These are phyloP conservation scores for Charina bottae DNA, from an alignment of 2,113 vertebrate genomes.

Conservation along the genomic window DNA sequence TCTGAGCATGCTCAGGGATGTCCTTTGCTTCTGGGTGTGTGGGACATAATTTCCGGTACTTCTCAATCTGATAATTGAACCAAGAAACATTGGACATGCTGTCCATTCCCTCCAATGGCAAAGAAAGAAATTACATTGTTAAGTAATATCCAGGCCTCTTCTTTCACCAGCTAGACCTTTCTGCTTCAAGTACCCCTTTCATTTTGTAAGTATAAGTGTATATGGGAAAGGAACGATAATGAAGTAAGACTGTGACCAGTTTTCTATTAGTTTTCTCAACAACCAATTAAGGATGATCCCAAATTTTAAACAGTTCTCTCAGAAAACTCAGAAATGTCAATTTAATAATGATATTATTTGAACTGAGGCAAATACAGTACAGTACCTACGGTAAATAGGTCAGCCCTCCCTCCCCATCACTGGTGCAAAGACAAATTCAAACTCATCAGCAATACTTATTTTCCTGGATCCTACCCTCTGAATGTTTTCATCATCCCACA, in stretches of 20 bases:
- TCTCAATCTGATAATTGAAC: not conserved
- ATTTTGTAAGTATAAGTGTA: not conserved
- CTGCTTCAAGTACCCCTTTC: not conserved
- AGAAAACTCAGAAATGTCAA: not conserved
- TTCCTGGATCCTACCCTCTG: not conserved
- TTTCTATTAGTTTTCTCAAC: not conserved
- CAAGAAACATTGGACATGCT: not conserved
- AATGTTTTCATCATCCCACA: conserved; percentile 11
- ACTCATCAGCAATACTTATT: not conserved
- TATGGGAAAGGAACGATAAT: not conserved
- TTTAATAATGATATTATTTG: not conserved
- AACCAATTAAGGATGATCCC: not conserved
- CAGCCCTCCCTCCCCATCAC: not conserved
- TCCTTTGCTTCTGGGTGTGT: not conserved
- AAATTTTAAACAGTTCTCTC: not conserved
- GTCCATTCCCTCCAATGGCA: no score
- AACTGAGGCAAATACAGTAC: not conserved
- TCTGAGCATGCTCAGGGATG: not conserved
- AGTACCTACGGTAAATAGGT: no score
- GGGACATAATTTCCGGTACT: not conserved
- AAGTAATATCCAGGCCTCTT: not conserved
- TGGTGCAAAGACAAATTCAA: not conserved
- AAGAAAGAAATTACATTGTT: not conserved
- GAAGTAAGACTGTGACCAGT: not conserved
- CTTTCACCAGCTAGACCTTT: not conserved